phyloP scores from a whole-genome alignment of 2,113 vertebrate genomes.

The Gallinago paraguaiae region DNA sequence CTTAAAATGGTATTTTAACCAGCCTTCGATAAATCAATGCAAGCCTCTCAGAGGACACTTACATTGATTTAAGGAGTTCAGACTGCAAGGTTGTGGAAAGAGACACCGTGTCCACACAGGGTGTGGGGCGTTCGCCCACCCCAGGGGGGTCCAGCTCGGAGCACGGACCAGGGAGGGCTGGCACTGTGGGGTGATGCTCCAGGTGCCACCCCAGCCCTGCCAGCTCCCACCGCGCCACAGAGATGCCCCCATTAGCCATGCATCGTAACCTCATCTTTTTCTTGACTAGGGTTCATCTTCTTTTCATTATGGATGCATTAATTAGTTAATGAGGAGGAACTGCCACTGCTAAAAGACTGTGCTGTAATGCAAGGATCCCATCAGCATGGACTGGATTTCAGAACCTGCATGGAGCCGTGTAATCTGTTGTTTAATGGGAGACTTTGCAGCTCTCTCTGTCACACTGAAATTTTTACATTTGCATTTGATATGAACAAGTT shows the following conservation, averaged over 20 bases:
- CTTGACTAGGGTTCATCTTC: slow-evolving; percentile 16
- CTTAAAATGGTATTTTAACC: not conserved
- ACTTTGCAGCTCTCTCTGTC: not conserved
- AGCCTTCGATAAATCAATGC: not conserved
- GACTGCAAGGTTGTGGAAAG: rapidly evolving
- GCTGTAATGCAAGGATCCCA: not conserved
- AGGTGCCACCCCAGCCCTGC: not conserved
- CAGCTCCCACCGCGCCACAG: not conserved
- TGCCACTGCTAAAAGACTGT: not conserved
- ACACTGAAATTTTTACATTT: not conserved
- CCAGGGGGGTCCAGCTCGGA: rapidly evolving
- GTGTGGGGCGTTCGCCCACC: too few relatives aligned
- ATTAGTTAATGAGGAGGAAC: not conserved
- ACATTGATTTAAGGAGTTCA: not conserved
- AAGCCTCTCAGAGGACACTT: not conserved
- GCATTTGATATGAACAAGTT: not conserved
- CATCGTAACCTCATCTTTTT: slow-evolving; percentile 8
- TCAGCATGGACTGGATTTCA: not conserved
- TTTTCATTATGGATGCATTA: slow-evolving; percentile 27
- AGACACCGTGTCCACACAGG: rapidly evolving
- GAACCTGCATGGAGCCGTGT: not conserved
- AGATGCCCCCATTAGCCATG: not conserved
- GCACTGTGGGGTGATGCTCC: not conserved
- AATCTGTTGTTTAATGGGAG: not conserved
- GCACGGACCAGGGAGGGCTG: rapidly evolving